Conservation (phyloP, 2,797 vertebrate genomes). For the Acestrorhynchus altus region DNA sequence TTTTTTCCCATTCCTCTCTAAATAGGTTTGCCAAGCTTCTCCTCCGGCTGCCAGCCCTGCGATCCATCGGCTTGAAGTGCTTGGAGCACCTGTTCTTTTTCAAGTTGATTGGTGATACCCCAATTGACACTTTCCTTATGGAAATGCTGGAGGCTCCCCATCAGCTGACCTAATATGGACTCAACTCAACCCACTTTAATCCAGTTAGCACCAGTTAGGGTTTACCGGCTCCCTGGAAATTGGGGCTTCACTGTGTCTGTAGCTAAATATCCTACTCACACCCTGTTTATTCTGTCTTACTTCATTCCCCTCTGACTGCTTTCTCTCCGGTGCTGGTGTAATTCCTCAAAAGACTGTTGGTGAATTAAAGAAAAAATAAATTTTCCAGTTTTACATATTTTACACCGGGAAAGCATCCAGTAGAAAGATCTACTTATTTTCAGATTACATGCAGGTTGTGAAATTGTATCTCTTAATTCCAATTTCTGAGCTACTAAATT, state of each 20-base stretch:
- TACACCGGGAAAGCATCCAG: slow-evolving; percentile 22
- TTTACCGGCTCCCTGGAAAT: slow-evolving; percentile 58
- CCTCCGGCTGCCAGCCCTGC: slow-evolving; percentile 89
- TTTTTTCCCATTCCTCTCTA: neutral
- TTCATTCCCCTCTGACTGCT: slow-evolving; percentile 1
- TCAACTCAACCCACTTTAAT: slow-evolving; percentile 52
- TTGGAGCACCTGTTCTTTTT: slow-evolving; percentile 96
- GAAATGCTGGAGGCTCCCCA: slow-evolving; percentile 94
- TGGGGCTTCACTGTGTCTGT: slow-evolving; percentile 62
- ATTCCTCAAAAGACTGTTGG: slow-evolving; percentile 43
- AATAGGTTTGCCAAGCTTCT: slow-evolving; percentile 92
- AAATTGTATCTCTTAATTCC: slow-evolving; percentile 51
- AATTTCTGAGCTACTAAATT: slow-evolving; percentile 45
- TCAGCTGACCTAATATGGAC: slow-evolving; percentile 82
- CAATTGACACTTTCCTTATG: slow-evolving; percentile 95
- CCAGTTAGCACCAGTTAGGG: slow-evolving; percentile 68
- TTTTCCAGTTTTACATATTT: slow-evolving; percentile 41
- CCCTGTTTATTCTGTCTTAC: slow-evolving; percentile 9
- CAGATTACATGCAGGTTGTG: neutral
- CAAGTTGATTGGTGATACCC: slow-evolving; percentile 94
- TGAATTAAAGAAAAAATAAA: slow-evolving; percentile 21
- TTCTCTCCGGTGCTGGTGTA: slow-evolving; percentile 24
- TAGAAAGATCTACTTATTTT: neutral
- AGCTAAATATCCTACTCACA: slow-evolving; percentile 34
- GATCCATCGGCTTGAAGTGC: too few relatives aligned